These are phyloP conservation scores for Buceros bicornis DNA, from an alignment of 2,797 vertebrate genomes.

Conservation along the genomic window DNA sequence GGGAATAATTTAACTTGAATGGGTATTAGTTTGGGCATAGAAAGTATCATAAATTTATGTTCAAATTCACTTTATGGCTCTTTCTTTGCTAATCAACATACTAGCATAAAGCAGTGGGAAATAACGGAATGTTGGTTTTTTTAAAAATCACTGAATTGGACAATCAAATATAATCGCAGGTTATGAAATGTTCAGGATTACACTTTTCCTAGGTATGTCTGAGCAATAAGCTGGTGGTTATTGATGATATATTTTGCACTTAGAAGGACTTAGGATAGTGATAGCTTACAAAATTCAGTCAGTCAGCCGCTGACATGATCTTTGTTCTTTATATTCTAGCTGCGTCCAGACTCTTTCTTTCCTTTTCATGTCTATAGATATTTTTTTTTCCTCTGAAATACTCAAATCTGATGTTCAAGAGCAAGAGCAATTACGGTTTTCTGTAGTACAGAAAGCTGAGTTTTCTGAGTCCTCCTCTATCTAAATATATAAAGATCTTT, in stretches of 20 bases:
- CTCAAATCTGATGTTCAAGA: neutral
- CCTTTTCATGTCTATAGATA: neutral
- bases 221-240: neutral
- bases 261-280: neutral
- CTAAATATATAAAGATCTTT: neutral
- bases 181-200: neutral
- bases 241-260: neutral
- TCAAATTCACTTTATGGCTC: neutral
- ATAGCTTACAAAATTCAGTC: neutral
- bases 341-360: neutral
- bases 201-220: neutral
- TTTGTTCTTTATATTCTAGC: neutral
- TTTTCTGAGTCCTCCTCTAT: neutral
- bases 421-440: neutral
- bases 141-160: neutral
- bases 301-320: neutral
- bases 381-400: neutral
- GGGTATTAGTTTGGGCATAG: neutral
- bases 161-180: neutral
- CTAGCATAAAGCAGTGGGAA: neutral
- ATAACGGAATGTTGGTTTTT: neutral
- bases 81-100: slow-evolving; percentile 3
- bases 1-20: neutral
- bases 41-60: neutral
- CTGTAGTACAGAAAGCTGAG: neutral